Evolutionary conservation across 2,113 vertebrate species (phyloP).

Genomic region (Rattus norvegicus): GRCr8 NC_086023.1:130142501-130143000

Average conservation of each 20-base stretch:
- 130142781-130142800: neutral
- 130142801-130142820: neutral
- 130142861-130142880: neutral
- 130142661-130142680: neutral
- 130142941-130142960: neutral
- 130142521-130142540: neutral
- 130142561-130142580: neutral
- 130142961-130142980: neutral
- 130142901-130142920: neutral
- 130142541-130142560: neutral
- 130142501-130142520: neutral
- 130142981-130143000: neutral
- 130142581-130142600: neutral
- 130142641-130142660: slow-evolving; percentile 14
- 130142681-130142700: neutral
- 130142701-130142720: neutral
- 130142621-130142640: neutral
- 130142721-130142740: neutral
- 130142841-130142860: neutral
- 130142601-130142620: neutral
- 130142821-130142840: neutral
- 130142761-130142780: neutral
- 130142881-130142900: neutral
- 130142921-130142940: neutral
- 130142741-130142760: neutral